Conservation (phyloP, 53 echinoderm and acorn worm species). For the Mesocentrotus franciscanus region DNA sequence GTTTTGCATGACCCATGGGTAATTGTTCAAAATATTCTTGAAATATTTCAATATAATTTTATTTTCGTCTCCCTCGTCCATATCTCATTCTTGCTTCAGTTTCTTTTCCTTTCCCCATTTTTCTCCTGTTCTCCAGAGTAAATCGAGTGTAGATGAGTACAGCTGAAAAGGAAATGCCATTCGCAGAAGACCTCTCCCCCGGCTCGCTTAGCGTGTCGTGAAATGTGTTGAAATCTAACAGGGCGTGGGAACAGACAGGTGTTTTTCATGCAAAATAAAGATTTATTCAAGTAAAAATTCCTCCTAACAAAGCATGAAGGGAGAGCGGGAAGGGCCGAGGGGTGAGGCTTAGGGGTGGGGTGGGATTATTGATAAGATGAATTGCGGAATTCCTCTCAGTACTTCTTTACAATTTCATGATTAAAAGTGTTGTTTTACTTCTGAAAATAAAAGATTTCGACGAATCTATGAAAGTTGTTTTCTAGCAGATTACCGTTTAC, state of each 20-base stretch:
- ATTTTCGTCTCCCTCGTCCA: not conserved
- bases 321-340: not conserved
- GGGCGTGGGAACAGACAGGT: slow-evolving; percentile 43
- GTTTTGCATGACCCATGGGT: not conserved
- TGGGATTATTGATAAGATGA: not conserved
- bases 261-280: not conserved
- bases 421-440: not conserved
- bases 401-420: too few relatives aligned
- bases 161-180: slow-evolving; percentile 58
- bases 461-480: too few relatives aligned
- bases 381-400: too few relatives aligned
- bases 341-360: not conserved
- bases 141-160: slow-evolving; percentile 37
- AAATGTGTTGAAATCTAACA: slow-evolving; percentile 36
- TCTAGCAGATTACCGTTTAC: too few relatives aligned
- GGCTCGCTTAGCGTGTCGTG: slow-evolving; percentile 15
- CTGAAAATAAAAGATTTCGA: too few relatives aligned
- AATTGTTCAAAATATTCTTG: not conserved
- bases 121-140: not conserved
- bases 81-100: not conserved
- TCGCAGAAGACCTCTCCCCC: not conserved
- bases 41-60: not conserved
- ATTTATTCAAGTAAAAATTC: slow-evolving; percentile 24
- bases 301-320: not conserved
- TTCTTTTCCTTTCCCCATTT: not conserved